phyloP scores from a whole-genome alignment of 1,140 invertebrate genomes.

The Gonioctena quinquepunctata region DNA sequence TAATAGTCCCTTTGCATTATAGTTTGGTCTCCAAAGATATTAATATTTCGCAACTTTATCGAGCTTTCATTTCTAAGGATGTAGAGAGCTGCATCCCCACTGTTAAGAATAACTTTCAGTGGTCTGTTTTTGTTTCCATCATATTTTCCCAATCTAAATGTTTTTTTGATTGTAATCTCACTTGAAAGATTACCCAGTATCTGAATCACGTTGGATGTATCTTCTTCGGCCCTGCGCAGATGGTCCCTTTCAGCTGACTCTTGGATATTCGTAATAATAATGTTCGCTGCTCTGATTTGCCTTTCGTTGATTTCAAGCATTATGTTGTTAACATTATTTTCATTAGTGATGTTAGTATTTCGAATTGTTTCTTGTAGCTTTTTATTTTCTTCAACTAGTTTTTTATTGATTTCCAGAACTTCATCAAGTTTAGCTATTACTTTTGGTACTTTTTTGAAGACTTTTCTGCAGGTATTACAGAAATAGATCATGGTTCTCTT shows the following conservation, averaged over 20 bases:
- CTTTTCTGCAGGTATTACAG: not conserved
- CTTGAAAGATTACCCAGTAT: not conserved
- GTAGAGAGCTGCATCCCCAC: not conserved
- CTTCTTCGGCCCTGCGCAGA: not conserved
- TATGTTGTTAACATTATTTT: not conserved
- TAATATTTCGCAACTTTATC: not conserved
- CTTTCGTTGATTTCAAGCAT: not conserved
- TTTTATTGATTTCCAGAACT: constrained; percentile 1
- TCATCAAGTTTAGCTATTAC: not conserved
- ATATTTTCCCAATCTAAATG: not conserved
- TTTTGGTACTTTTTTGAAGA: not conserved
- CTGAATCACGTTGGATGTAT: not conserved
- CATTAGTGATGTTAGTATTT: not conserved
- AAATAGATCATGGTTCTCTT: not conserved
- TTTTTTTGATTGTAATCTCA: not conserved
- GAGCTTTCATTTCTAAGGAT: not conserved
- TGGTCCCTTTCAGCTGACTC: not conserved
- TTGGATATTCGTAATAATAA: not conserved
- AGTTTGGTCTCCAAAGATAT: not conserved
- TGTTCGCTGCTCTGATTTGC: not conserved
- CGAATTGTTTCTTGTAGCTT: not conserved
- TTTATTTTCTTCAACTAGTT: constrained; percentile 1
- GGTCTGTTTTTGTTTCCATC: not conserved
- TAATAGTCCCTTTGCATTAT: constrained; percentile 2
- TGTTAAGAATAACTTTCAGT: not conserved